Base-by-base conservation (phyloP, 2,113 vertebrate species). In the Ramphastos sulfuratus region DNA sequence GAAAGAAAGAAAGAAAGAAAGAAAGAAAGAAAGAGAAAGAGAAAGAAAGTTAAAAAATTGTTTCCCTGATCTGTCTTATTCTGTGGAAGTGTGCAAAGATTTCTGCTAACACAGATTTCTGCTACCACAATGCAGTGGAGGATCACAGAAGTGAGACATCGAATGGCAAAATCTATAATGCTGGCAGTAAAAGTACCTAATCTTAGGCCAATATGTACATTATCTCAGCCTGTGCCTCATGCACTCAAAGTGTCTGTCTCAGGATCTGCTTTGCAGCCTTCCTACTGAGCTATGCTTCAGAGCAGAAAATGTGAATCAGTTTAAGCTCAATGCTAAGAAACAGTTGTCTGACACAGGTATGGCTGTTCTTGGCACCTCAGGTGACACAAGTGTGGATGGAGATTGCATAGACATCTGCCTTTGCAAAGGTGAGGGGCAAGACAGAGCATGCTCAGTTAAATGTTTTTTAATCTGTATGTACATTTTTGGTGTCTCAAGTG, bases 41-140 rank as follows among this genome's bases (percentile, higher is more conserved):
- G 8, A 54, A 5, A 37, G 12, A 28, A 31, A 6, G 30, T 11
- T 44, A 56, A 5, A 1, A 0, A 24, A 52, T 16, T n/a, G 6
- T 78, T 90, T 86, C 31, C 25, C 82, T 42, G 10, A 21, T 69
- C 31, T 81, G 9, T 81, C 8, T 75, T 69, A 48, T 9, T 75
- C 35, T 35, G 25, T 65, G 33, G 18, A 60, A 56, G 14, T 35
- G 30, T 8, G 11, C 19, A 75, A 83, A 90, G 7, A 59, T 72
- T 72, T 60, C 74, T 27, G 12, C 30, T 78, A 74, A 59, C 18
- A 74, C 9, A 90, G 7, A 59, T 72, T 72, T 60, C 74, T 27
- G 12, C 30, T 78, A 70, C 55, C 18, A 74, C 9, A 59, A 18
- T 28, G 31, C 24, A 71, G 24, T 6, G 31, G n/a, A 54, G 21